Evolutionary conservation across 1,140 invertebrate genomes (phyloP).

Genomic region (Parasteatoda tepidariorum): DNA sequence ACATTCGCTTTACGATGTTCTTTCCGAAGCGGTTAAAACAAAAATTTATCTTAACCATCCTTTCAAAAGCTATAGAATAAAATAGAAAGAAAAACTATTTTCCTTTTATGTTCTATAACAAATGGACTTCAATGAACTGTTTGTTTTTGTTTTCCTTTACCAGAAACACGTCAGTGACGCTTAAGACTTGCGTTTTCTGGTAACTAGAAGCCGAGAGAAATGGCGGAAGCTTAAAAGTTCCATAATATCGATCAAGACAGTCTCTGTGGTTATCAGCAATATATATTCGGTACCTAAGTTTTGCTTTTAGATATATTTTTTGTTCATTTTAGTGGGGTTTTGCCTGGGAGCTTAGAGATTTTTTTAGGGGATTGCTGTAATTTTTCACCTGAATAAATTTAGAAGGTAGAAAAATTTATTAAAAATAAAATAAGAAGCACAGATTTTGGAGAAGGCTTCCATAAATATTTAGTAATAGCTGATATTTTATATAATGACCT

Average conservation of each 20-base stretch:
- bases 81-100: constrained; percentile 26
- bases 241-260: constrained; percentile 53
- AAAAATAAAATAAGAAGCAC: too few species aligned
- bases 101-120: constrained; percentile 32
- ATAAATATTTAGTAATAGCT: too few species aligned
- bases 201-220: constrained; percentile 35
- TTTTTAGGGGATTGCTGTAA: too few species aligned
- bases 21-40: neutral
- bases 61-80: constrained; percentile 7
- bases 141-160: neutral
- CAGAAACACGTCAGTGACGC: neutral
- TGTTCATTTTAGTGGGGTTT: constrained; percentile 19
- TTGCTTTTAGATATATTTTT: constrained; percentile 29
- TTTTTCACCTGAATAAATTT: too few species aligned
- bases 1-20: too few species aligned
- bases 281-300: constrained; percentile 41
- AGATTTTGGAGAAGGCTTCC: too few species aligned
- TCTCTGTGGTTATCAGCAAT: constrained; percentile 48
- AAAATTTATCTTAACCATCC: constrained; percentile 31
- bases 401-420: too few species aligned
- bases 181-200: neutral
- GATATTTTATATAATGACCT: too few species aligned
- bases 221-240: constrained; percentile 44
- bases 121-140: constrained; percentile 20
- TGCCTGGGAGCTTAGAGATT: constrained; percentile 15